A percentile compares a stretch with the other conserved stretches of the same genome.
Conservation (phyloP, 1,140 invertebrate species). For the Drosophila truncata region DNA sequence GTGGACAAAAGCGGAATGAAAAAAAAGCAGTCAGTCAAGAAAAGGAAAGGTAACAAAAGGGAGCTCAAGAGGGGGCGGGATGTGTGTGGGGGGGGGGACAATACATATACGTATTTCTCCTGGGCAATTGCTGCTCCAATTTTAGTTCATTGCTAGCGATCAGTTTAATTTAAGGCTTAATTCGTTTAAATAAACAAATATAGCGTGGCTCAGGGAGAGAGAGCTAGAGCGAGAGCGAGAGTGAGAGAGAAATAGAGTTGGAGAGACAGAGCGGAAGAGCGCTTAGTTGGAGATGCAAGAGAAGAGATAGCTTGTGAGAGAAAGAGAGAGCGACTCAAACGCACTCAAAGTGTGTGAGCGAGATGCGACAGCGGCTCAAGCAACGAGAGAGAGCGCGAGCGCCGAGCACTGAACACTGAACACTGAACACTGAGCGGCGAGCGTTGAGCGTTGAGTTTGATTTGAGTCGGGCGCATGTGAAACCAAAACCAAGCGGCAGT, state of each 20-base stretch:
- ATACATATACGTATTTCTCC: conserved; percentile 19
- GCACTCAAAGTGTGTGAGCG: conserved; percentile 20
- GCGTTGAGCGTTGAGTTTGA: conserved; percentile 20
- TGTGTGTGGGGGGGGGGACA: not conserved
- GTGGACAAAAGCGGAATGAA: conserved; percentile 52
- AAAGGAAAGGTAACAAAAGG: conserved; percentile 37
- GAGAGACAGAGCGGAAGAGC: conserved; percentile 7
- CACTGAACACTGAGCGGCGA: conserved; percentile 4
- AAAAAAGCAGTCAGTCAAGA: conserved; percentile 42
- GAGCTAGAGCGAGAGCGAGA: not conserved
- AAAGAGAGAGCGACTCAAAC: conserved; percentile 18
- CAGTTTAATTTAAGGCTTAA: conserved; percentile 67
- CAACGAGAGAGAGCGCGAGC: conserved; percentile 5
- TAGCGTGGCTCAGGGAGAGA: conserved; percentile 6
- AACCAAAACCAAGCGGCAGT: conserved; percentile 69
- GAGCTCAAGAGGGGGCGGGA: conserved; percentile 3
- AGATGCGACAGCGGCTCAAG: conserved; percentile 15
- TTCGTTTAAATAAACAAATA: conserved; percentile 63
- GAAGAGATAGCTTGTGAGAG: conserved; percentile 1
- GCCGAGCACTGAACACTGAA: not conserved
- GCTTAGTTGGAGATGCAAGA: conserved; percentile 10
- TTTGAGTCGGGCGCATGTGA: conserved; percentile 50
- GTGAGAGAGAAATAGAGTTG: not conserved
- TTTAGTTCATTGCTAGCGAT: conserved; percentile 57
- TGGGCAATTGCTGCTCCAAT: conserved; percentile 71